phyloP scores from a whole-genome alignment of 2,113 vertebrate species.

The Oreochromis aureus region DNA sequence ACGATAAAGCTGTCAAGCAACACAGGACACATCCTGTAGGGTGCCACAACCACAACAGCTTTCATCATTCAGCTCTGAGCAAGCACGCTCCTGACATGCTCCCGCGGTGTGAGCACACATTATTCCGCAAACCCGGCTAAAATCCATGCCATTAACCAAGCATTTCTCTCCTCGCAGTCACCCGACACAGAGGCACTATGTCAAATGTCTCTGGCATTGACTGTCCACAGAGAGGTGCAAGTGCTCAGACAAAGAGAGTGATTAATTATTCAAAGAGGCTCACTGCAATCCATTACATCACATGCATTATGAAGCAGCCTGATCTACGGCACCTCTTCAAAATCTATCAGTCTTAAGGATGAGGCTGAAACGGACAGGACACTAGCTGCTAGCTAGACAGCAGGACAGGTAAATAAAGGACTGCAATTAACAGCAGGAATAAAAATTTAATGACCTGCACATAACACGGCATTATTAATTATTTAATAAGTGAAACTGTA shows the following conservation, averaged over 20 bases:
- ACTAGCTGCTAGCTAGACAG: background rate
- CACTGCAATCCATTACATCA: constrained; percentile 73
- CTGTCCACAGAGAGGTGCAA: constrained; percentile 54
- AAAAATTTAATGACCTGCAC: background rate
- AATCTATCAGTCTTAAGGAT: constrained; percentile 45
- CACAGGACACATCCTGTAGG: background rate
- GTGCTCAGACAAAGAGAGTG: constrained; percentile 68
- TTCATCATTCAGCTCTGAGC: constrained; percentile 26
- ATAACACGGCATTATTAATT: background rate
- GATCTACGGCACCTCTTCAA: constrained; percentile 40
- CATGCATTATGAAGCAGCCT: constrained; percentile 76
- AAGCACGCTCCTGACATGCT: background rate
- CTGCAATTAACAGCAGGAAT: background rate
- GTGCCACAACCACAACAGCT: background rate
- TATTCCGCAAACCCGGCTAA: constrained; percentile 28
- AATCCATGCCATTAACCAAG: constrained; percentile 20
- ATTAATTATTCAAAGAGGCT: constrained; percentile 74
- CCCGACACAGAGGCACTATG: background rate
- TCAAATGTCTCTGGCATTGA: constrained; percentile 40
- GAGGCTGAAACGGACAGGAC: background rate
- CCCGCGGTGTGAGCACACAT: constrained; percentile 2
- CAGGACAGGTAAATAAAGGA: background rate
- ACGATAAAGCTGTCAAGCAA: background rate
- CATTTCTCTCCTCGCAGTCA: background rate
- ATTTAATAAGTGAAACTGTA: background rate